phyloP scores from a whole-genome alignment of 2,113 vertebrate genomes.

The Corydoras maculifer region DNA sequence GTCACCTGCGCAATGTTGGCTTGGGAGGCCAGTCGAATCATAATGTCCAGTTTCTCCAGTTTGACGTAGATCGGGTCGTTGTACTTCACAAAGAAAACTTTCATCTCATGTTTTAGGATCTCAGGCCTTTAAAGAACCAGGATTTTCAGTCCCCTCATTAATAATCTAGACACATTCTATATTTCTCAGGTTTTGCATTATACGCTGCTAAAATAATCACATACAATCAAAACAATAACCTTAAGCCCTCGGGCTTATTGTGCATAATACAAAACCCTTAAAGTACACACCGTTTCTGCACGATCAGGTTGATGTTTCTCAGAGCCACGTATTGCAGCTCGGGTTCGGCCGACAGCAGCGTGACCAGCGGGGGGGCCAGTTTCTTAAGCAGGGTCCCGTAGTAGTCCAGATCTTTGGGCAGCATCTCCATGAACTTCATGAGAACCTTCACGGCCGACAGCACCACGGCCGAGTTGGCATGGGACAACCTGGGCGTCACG shows the following conservation, averaged over 20 bases:
- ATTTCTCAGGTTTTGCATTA: no score
- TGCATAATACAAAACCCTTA: no score
- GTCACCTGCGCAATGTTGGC: constrained; percentile 95
- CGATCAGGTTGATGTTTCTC: constrained; percentile 97
- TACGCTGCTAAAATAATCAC: no score
- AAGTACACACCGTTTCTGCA: constrained; percentile 85
- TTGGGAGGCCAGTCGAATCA: constrained; percentile 96
- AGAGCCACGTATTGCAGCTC: constrained; percentile 97
- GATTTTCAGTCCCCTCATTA: no score
- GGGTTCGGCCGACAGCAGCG: constrained; percentile 88
- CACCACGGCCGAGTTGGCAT: constrained; percentile 95
- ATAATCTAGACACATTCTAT: no score
- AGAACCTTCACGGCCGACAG: constrained; percentile 94
- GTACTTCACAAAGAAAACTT: constrained; percentile 99
- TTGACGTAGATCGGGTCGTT: constrained; percentile 98
- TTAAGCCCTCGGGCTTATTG: no score
- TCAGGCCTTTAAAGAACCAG: constrained; percentile 71
- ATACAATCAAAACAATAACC: no score
- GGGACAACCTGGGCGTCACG: constrained; percentile 90
- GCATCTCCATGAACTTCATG: constrained; percentile 99
- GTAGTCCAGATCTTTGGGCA: constrained; percentile 96
- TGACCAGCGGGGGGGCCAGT: constrained; percentile 91
- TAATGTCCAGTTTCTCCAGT: constrained; percentile 97
- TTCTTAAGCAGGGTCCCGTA: constrained; percentile 94
- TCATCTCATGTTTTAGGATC: constrained; percentile 98